Evolutionary conservation across 2,113 vertebrate species (phyloP).

Genomic region (Pollachius pollachius): DNA sequence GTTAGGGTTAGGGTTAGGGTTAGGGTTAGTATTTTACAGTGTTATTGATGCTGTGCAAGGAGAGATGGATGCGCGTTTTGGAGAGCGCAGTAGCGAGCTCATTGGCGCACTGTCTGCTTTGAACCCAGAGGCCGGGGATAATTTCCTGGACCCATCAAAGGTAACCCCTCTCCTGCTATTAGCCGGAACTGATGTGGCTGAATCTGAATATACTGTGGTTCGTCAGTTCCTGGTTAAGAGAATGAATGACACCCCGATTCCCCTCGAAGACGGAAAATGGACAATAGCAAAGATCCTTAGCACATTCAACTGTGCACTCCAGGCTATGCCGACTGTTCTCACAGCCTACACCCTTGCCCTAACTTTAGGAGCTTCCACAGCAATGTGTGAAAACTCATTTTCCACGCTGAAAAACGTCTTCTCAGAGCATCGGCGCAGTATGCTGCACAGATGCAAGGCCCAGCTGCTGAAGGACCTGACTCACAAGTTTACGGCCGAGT

Average conservation of each 20-base stretch:
- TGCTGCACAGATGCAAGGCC: background rate
- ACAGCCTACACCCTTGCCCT: too few species aligned
- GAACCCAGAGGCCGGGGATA: constrained; percentile 9
- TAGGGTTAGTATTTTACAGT: too few species aligned
- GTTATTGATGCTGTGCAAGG: constrained; percentile 3
- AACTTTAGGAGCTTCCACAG: too few species aligned
- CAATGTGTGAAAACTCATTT: too few species aligned
- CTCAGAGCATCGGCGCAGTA: too few species aligned
- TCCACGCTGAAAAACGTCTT: too few species aligned
- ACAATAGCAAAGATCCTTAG: background rate
- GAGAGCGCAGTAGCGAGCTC: constrained; percentile 1
- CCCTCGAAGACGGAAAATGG: background rate
- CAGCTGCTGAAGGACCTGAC: too few species aligned
- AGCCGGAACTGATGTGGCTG: background rate
- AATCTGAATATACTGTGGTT: constrained; percentile 9
- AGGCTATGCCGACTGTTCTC: too few species aligned
- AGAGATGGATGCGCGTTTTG: constrained; percentile 4
- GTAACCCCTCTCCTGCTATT: constrained; percentile 5
- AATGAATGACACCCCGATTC: background rate
- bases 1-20: too few species aligned
- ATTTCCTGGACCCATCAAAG: background rate
- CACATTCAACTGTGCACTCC: background rate
- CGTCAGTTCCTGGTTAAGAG: background rate
- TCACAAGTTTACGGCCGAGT: too few species aligned
- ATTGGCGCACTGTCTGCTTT: constrained; percentile 7